Evolutionary conservation across 2,888 invertebrate species (phyloP), one percentile per base, ranked within the genome.

Genomic region (Cosmia pyralina): DNA sequence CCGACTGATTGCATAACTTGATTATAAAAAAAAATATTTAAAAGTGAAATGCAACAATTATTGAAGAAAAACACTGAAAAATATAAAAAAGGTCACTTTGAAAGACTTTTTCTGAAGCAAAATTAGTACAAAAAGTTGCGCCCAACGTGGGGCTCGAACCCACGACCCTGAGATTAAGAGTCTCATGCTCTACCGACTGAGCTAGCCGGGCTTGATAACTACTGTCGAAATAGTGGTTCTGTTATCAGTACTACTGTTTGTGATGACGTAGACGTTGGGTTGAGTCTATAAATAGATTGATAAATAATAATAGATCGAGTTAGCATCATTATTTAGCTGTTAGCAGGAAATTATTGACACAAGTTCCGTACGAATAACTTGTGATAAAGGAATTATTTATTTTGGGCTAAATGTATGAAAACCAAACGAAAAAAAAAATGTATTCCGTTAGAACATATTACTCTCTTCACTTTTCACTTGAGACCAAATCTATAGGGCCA

Each of bases 91-190:
- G 0, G 0, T 0, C 1, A n/a, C n/a, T 58, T 13, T 19, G 6
- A 38, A 72, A 58, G 57, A 2, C 4, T 34, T 41, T 38, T 19
- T 4, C 3, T 1, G 28, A 48, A 48, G 3, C 5, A 62, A 75
- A 72, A 59, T 34, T 7, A 15, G 2, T 5, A 13, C 70, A 86
- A 89, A 90, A 92, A 91, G 89, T 82, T 83, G 73, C 96, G 96
- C 96, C 96, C 96, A 96, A 96, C 96, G 96, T 96, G 96, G 96
- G 96, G 96, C 96, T 96, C 96, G 96, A 96, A 96, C 96, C 96
- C 96, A 96, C 96, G 96, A 96, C 96, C 96, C 96, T 96, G 96
- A 96, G 96, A 96, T 96, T 96, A 97, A 97, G 96, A 97, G 96
- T 96, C 96, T 96, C 96, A 96, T 96, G 96, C 96, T 96, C 96